Conservation (phyloP, 2,888 invertebrate genomes). For the Eucriotettix oculatus region DNA sequence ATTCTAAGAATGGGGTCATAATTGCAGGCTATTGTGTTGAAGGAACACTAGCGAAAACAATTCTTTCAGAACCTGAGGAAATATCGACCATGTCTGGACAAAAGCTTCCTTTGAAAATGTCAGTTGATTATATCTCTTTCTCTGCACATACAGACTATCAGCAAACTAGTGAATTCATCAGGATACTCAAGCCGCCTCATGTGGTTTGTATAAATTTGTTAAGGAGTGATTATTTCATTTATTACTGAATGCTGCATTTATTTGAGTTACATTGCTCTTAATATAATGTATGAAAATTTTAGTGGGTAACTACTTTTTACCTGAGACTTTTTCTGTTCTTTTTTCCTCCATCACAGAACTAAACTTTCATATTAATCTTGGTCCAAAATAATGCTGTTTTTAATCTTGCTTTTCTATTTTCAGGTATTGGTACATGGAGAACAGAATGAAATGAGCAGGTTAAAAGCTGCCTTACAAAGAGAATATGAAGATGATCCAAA, state of each 20-base stretch:
- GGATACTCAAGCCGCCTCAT: slow-evolving; percentile 86
- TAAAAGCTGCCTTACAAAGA: slow-evolving; percentile 84
- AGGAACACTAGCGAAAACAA: slow-evolving; percentile 79
- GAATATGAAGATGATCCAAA: slow-evolving; percentile 79
- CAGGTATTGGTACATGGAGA: slow-evolving; percentile 93
- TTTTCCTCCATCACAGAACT: no score
- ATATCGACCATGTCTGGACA: slow-evolving; percentile 90
- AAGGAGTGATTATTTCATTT: no score
- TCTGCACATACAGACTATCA: slow-evolving; percentile 98
- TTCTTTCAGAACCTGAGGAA: slow-evolving; percentile 95
- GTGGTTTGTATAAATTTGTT: slow-evolving; percentile 41
- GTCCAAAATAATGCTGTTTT: no score
- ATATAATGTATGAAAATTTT: no score
- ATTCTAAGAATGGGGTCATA: slow-evolving; percentile 94
- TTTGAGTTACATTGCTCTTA: no score
- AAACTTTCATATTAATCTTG: no score
- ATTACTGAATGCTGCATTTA: no score
- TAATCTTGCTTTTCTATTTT: neutral
- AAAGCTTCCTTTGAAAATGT: slow-evolving; percentile 90
- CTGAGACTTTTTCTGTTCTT: no score
- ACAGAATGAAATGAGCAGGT: slow-evolving; percentile 94
- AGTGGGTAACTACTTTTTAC: no score
- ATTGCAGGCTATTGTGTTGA: slow-evolving; percentile 91
- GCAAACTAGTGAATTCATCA: slow-evolving; percentile 94
- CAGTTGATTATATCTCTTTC: slow-evolving; percentile 98